These are phyloP conservation scores for Phylloscopus whistleri DNA, from an alignment of 2,113 vertebrate species.

Conservation along the genomic window DNA sequence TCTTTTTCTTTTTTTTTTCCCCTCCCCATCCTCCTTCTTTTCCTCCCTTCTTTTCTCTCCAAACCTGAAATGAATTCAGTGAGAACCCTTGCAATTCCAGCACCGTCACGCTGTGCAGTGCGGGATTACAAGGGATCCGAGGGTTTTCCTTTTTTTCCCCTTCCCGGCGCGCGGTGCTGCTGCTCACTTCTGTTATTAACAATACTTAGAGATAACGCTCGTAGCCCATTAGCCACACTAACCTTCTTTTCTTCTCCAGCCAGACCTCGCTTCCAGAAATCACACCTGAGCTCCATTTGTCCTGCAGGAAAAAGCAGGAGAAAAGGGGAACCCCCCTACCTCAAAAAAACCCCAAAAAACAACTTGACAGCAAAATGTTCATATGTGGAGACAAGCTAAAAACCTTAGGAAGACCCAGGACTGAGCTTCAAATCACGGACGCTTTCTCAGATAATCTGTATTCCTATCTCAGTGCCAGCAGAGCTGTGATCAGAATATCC, in stretches of 20 bases:
- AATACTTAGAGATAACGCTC: not conserved
- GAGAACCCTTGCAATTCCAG: not conserved
- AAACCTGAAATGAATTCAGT: constrained; percentile 42
- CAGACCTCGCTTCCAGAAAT: not conserved
- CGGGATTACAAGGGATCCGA: not conserved
- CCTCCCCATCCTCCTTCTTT: not conserved
- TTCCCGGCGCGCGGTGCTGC: not conserved
- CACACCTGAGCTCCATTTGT: not conserved
- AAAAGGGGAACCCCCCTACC: not conserved
- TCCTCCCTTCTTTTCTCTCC: not conserved
- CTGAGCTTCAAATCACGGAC: constrained; percentile 56
- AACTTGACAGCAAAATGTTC: not conserved
- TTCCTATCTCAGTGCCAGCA: constrained; percentile 70
- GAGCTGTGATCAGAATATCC: constrained; percentile 88
- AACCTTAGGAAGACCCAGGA: constrained; percentile 73
- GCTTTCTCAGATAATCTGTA: constrained; percentile 77
- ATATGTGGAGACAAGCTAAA: constrained; percentile 29
- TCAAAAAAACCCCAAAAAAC: not conserved
- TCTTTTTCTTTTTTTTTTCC: not conserved
- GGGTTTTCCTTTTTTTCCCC: not conserved
- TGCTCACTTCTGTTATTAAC: constrained; percentile 12
- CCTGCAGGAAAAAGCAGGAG: not conserved
- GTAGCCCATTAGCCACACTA: not conserved
- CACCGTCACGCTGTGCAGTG: not conserved
- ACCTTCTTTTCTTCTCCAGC: not conserved